These are phyloP conservation scores for Craseonycteris thonglongyai DNA, from an alignment of 2,113 vertebrate species.

Conservation along the genomic window DNA sequence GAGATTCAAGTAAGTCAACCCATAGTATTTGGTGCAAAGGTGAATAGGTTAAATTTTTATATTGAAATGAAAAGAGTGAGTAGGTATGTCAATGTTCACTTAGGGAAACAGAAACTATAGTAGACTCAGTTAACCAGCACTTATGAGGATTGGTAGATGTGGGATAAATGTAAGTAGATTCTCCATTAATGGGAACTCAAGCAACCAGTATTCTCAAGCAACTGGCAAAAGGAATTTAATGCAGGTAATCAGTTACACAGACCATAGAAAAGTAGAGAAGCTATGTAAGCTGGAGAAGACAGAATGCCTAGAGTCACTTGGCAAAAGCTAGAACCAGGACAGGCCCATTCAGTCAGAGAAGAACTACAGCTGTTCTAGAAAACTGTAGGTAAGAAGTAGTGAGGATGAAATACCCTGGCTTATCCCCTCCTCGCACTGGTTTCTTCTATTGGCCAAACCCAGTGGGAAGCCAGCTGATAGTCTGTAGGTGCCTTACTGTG, in stretches of 20 bases:
- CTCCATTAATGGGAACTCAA: too few relatives aligned
- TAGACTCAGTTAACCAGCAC: too few relatives aligned
- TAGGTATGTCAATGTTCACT: not conserved
- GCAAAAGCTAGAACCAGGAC: not conserved
- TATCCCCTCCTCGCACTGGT: not conserved
- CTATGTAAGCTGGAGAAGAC: not conserved
- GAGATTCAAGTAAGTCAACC: not conserved
- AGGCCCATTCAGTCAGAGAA: too few relatives aligned
- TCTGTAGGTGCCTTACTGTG: not conserved
- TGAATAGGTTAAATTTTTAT: slow-evolving; percentile 13
- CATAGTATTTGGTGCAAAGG: not conserved
- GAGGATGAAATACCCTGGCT: not conserved
- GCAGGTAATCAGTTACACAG: not conserved
- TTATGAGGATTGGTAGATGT: too few relatives aligned
- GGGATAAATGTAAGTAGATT: too few relatives aligned
- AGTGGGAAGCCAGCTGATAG: not conserved
- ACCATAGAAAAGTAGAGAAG: not conserved
- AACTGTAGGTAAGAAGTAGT: not conserved
- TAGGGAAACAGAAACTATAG: slow-evolving; percentile 41
- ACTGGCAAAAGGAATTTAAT: slow-evolving; percentile 5
- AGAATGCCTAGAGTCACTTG: not conserved
- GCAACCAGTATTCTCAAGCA: too few relatives aligned
- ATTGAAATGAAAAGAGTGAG: not conserved
- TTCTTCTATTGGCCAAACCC: not conserved
- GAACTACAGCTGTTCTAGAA: not conserved